Base-by-base conservation (phyloP, 2,113 vertebrate genomes). In the Setophaga petechia region DNA sequence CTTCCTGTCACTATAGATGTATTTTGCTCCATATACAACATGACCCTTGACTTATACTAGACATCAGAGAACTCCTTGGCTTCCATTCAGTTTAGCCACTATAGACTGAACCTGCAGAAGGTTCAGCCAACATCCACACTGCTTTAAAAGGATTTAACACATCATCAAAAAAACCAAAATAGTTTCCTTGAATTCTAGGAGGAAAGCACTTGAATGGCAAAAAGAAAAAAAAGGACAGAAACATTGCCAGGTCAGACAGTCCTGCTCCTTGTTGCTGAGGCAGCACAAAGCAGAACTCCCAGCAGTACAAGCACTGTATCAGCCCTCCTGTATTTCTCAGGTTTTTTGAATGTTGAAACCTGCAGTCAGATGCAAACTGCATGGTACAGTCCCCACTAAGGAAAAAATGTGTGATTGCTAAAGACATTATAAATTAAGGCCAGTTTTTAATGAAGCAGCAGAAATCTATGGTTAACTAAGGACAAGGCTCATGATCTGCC, bases 11-110 rank as follows among this genome's bases (percentile, higher is more conserved):
- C 73, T 75, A 67, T 92, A 76, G 44, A 66, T 63, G 86, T 20
- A 72, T 90, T 92, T 93, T 94, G 67, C 68, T 87, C 91, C 72
- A 61, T 73, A 96, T 91, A 97, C 87, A 94, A 94, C 83, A 54
- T 31, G 88, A 96, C 92, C 93, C 54, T 80, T 93, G 90, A 74
- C 80, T 89, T 85, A 10, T 3, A 77, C 82, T 2, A 75, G 90
- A 68, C 63, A 67, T 87, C 43, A 55, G 88, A 94, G 83, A 65
- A 72, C 65, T 51, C 58, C 58, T 89, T 94, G 89, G 84, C 81
- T 91, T 74, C 82, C 46, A 72, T 35, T 93, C 90, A 75, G 41
- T 72, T 73, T 46, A 94, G 44, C 54, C 43, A 25, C 28, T 57
- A 80, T 1, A 86, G 84, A 68, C 43, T 47, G 58, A 90, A 91